phyloP scores from a whole-genome alignment of 1,140 invertebrate genomes.

The Cyclina sinensis region DNA sequence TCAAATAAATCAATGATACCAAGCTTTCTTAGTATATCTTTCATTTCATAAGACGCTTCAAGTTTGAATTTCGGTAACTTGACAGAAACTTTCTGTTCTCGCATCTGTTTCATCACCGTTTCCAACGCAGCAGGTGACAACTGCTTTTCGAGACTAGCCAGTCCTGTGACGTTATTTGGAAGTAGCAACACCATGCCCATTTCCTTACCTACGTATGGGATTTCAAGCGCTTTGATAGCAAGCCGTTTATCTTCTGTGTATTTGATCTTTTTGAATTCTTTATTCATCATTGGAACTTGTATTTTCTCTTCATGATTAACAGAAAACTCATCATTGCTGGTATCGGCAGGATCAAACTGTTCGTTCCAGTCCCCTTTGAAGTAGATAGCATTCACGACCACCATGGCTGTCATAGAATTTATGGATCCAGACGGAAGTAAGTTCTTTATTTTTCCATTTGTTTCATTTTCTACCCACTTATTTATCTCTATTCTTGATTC shows the following conservation, averaged over 20 bases:
- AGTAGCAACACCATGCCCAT: too few species aligned
- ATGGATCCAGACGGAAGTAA: constrained; percentile 85
- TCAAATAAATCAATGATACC: too few species aligned
- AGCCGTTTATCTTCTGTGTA: constrained; percentile 92
- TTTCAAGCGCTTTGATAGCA: too few species aligned
- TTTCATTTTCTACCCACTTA: constrained; percentile 1
- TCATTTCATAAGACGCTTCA: too few species aligned
- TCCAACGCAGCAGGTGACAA: constrained; percentile 51
- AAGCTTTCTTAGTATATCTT: too few species aligned
- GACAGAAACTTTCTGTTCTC: too few species aligned
- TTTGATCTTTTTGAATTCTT: constrained; percentile 88
- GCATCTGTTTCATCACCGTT: constrained; percentile 82
- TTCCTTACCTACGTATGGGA: too few species aligned
- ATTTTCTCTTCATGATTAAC: constrained; percentile 91
- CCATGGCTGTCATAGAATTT: constrained; percentile 88
- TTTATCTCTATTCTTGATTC: constrained; percentile 7
- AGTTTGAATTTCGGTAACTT: too few species aligned
- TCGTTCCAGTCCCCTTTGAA: constrained; percentile 92
- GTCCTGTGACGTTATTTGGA: constrained; percentile 39
- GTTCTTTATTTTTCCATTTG: constrained; percentile 4
- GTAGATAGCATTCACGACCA: constrained; percentile 92
- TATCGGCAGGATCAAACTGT: constrained; percentile 89
- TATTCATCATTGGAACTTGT: constrained; percentile 91
- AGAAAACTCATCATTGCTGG: constrained; percentile 85
- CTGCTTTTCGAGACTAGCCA: too few species aligned